Evolutionary conservation across 2,113 vertebrate species (phyloP), one percentile per base, ranked within the genome.

Genomic region (Meleagris gallopavo): DNA sequence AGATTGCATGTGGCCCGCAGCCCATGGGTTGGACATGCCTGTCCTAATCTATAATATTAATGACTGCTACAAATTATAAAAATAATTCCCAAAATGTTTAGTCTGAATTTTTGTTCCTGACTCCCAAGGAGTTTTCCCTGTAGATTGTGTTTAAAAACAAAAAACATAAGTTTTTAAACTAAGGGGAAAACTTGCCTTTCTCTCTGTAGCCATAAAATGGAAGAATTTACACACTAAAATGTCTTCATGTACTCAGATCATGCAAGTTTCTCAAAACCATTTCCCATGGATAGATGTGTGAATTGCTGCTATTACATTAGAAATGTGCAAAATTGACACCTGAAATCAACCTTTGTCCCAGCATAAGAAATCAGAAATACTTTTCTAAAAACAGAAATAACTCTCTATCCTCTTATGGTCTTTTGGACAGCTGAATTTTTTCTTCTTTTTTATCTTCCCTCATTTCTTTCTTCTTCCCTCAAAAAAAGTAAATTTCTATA

Each of bases 181-280:
- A 71, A 34, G 27, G 9, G 9, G 15, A 82, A 72, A 88, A 78
- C 32, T 55, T 94, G 66, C 52, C 69, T 96, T 86, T 74, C 75
- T 89, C 61, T 86, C 89, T 86, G 78, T 55, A 85, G 78, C 86
- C 80, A 90, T 90, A 87, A 95, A 97, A 94, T 89, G 86, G 86
- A 95, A 82, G 67, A 73, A 96, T 96, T 77, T 95, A 55, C 78
- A 90, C 82, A 81, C 62, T 95, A 94, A 97, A 97, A 96, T 70
- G 65, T 83, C 89, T 96, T 96, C 90, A 82, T 96, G 83, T 91
- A 46, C 83, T 97, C 81, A 91, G 88, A 96, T 96, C 83, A 92
- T 95, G 94, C 83, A 97, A 96, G 97, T 97, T 94, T 46, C 18
- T 65, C 65, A 71, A 76, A 92, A 90, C 10, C 17, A 34, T 91